Evolutionary conservation across 2,113 vertebrate genomes (phyloP).

Genomic region (Platysteira castanea): DNA sequence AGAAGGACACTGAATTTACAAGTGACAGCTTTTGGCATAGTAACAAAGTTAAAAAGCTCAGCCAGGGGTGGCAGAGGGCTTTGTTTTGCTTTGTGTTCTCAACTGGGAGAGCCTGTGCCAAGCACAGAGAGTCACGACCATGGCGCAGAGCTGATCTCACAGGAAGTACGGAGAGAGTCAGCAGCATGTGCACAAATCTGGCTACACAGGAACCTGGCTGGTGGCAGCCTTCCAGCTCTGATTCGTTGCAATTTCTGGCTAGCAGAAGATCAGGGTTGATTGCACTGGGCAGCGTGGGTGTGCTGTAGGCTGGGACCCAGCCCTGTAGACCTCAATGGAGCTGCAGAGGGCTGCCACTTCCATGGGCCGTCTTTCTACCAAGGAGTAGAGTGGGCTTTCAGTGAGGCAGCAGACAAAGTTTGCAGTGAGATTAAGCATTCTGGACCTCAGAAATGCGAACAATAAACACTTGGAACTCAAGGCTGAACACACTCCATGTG

Average conservation of each 20-base stretch:
- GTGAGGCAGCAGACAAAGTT: not conserved
- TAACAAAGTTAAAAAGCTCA: not conserved
- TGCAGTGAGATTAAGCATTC: not conserved
- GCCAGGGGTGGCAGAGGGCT: not conserved
- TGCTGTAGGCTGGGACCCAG: not conserved
- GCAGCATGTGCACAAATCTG: not conserved
- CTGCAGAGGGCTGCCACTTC: not conserved
- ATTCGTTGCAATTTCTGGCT: not conserved
- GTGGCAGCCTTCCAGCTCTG: not conserved
- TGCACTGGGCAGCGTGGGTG: not conserved
- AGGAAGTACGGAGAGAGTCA: not conserved
- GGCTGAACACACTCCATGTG: not conserved
- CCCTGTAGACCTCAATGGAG: not conserved
- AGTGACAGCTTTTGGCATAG: not conserved
- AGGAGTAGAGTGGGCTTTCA: not conserved
- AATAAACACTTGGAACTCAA: not conserved
- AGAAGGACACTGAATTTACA: not conserved
- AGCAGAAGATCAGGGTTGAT: not conserved
- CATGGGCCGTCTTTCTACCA: not conserved
- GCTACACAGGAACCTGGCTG: rapidly evolving
- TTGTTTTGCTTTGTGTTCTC: not conserved
- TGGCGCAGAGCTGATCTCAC: not conserved
- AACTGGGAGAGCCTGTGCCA: not conserved
- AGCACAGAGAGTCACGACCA: not conserved
- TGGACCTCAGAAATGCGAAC: not conserved